A percentile compares a stretch with the other conserved stretches of the same genome.
Conservation (phyloP, 2,888 invertebrate genomes). For the Masnerella sp. region DNA sequence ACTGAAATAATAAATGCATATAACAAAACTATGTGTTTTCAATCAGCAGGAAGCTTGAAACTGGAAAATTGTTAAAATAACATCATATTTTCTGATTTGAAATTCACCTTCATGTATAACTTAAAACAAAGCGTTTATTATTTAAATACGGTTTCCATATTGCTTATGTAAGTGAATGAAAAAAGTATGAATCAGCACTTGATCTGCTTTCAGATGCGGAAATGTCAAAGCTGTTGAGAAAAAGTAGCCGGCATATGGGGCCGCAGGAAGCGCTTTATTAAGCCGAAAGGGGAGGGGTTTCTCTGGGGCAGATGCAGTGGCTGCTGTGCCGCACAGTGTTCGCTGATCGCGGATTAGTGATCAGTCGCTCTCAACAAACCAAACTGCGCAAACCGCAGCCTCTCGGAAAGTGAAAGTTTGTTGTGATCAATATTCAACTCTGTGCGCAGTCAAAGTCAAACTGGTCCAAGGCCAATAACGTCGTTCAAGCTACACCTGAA, state of each 20-base stretch:
- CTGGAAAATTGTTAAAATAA: too few species aligned
- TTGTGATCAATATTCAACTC: constrained; percentile 68
- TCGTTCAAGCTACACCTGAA: not conserved
- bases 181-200: not conserved
- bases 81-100: too few species aligned
- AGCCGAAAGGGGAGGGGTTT: constrained; percentile 57
- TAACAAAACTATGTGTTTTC: too few species aligned
- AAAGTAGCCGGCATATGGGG: constrained; percentile 62
- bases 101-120: too few species aligned
- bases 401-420: constrained; percentile 66
- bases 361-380: constrained; percentile 52
- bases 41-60: too few species aligned
- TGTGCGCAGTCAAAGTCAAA: constrained; percentile 57
- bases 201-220: not conserved
- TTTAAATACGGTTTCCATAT: too few species aligned
- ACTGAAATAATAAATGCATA: too few species aligned
- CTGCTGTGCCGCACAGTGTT: not conserved
- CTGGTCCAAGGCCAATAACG: constrained; percentile 70
- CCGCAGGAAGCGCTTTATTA: constrained; percentile 74
- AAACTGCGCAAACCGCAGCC: too few species aligned
- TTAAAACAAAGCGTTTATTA: too few species aligned
- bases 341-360: constrained; percentile 18
- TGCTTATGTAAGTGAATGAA: too few species aligned
- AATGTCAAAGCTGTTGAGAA: constrained; percentile 14
- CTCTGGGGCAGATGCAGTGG: constrained; percentile 57